Conservation (phyloP, 2,888 invertebrate species). For the Ommatoiulus sabulosus region DNA sequence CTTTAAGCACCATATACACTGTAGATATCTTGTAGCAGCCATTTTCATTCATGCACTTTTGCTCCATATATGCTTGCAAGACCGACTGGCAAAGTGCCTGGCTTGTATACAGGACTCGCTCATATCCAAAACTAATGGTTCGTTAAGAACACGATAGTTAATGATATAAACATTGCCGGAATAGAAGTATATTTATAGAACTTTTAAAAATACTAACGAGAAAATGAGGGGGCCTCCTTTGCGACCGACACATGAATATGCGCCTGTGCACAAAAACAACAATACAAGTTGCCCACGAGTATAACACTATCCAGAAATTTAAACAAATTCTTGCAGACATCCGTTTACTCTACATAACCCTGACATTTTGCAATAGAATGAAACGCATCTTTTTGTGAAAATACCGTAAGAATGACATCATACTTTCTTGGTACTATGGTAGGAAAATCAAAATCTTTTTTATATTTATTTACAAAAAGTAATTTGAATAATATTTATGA, state of each 20-base stretch:
- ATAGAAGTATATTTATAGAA: constrained; percentile 2
- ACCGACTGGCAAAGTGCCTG: constrained; percentile 42
- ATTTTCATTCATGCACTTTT: background rate
- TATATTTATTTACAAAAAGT: too few relatives aligned
- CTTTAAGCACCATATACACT: background rate
- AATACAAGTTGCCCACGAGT: background rate
- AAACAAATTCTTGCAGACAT: background rate
- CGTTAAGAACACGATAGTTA: constrained; percentile 54
- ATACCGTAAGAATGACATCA: too few relatives aligned
- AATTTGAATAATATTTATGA: too few relatives aligned
- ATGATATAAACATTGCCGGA: constrained; percentile 51
- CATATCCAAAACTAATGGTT: constrained; percentile 51
- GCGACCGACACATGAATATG: background rate
- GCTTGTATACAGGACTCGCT: constrained; percentile 1
- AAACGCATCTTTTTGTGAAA: background rate
- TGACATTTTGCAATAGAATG: background rate
- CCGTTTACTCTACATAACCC: background rate
- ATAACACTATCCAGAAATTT: background rate
- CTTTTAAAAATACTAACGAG: constrained; percentile 33
- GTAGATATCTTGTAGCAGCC: background rate
- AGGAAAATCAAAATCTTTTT: too few relatives aligned
- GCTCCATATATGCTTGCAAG: background rate
- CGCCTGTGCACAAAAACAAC: background rate
- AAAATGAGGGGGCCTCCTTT: background rate
- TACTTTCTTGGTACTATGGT: too few relatives aligned